These are phyloP conservation scores for Drosophila mettleri DNA, from an alignment of 2,888 invertebrate species.

Conservation along the genomic window DNA sequence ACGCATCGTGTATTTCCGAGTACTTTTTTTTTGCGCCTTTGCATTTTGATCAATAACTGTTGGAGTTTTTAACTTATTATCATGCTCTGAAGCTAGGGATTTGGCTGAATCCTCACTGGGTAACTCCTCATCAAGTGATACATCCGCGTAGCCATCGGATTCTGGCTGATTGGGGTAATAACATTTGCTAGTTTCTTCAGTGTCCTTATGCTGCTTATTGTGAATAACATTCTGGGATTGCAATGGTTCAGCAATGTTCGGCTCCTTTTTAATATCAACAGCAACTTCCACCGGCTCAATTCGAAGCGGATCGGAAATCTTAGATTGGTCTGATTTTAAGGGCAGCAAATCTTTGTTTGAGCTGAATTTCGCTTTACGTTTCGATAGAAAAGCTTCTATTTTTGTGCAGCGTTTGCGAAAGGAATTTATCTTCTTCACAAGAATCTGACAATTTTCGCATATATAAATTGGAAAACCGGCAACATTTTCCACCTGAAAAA, in stretches of 20 bases:
- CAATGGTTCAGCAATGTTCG: neutral
- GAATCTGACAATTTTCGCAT: conserved; percentile 52
- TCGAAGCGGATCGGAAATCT: conserved; percentile 44
- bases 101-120: neutral
- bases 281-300: conserved; percentile 30
- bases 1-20: conserved; percentile 70
- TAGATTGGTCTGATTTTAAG: neutral
- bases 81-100: neutral
- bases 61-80: neutral
- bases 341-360: neutral
- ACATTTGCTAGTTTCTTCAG: neutral
- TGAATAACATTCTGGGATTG: neutral
- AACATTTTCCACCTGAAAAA: conserved; percentile 52
- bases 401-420: conserved; percentile 64
- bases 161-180: conserved; percentile 4
- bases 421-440: conserved; percentile 44
- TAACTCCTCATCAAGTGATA: conserved; percentile 6
- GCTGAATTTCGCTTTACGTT: conserved; percentile 32
- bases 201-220: neutral
- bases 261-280: conserved; percentile 24
- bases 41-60: neutral
- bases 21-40: conserved; percentile 9
- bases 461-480: conserved; percentile 48
- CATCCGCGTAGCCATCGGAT: conserved; percentile 20
- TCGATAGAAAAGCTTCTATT: conserved; percentile 55